Percentiles rank a stretch among this genome's conserved stretches.
These are phyloP conservation scores for Percopsis omiscomaycus DNA, from an alignment of 2,797 vertebrate genomes.

Conservation along the genomic window DNA sequence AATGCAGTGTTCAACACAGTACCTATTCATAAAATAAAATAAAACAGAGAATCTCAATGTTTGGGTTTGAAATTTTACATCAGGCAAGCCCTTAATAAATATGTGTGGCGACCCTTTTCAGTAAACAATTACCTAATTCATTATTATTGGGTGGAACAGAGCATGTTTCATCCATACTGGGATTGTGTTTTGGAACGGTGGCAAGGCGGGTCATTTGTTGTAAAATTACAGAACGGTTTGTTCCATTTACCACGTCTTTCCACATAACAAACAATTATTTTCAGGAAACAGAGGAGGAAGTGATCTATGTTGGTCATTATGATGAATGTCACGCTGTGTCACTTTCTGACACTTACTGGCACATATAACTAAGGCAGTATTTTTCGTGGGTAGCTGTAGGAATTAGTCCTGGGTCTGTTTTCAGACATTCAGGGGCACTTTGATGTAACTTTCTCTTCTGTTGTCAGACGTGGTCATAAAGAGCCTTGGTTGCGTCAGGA, in stretches of 20 bases:
- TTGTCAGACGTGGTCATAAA: not conserved
- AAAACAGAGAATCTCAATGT: constrained; percentile 24
- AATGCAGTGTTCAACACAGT: constrained; percentile 17
- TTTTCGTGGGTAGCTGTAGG: not conserved
- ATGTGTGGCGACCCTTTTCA: constrained; percentile 44
- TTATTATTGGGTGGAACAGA: constrained; percentile 52
- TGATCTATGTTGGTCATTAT: constrained; percentile 31
- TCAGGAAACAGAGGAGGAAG: constrained; percentile 43
- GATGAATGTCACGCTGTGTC: constrained; percentile 12
- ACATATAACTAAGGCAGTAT: not conserved
- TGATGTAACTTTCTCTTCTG: not conserved
- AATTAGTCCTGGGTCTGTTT: not conserved
- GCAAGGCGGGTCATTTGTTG: constrained; percentile 40
- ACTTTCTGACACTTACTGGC: constrained; percentile 33
- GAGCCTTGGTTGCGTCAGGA: constrained; percentile 10
- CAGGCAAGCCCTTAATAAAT: constrained; percentile 31
- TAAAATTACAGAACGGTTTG: constrained; percentile 34
- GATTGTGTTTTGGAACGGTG: constrained; percentile 47
- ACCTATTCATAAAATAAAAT: constrained; percentile 26
- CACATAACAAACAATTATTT: constrained; percentile 60
- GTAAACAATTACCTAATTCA: constrained; percentile 54
- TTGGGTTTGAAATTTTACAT: constrained; percentile 34
- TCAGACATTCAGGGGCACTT: not conserved
- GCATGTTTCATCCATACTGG: constrained; percentile 26
- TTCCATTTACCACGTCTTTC: constrained; percentile 52